phyloP scores from a whole-genome alignment of 2,113 vertebrate genomes.

The Leptosomus discolor region DNA sequence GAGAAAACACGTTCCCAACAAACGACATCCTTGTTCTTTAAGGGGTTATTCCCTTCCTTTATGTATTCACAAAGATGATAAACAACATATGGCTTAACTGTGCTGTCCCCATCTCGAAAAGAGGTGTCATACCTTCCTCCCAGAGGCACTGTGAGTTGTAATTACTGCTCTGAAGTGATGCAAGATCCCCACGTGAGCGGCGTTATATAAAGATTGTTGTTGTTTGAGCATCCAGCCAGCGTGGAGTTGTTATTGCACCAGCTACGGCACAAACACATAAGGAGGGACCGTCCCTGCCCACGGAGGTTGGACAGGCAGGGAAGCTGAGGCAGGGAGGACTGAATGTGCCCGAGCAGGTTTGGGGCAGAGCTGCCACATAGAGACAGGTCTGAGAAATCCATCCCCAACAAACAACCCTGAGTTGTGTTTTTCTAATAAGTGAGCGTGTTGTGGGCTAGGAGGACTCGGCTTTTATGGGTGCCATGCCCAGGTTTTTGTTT shows the following conservation, averaged over 20 bases:
- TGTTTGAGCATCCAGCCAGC: neutral
- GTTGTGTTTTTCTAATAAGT: neutral
- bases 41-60: conserved; percentile 4
- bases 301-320: neutral
- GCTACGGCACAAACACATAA: neutral
- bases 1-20: neutral
- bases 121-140: neutral
- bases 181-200: fast-evolving
- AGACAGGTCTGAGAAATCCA: neutral
- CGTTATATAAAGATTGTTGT: neutral
- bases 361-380: neutral
- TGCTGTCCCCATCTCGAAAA: neutral
- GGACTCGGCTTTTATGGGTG: neutral
- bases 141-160: neutral
- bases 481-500: neutral
- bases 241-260: neutral
- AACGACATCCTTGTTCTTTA: neutral
- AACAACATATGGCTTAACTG: neutral
- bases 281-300: conserved; percentile 20
- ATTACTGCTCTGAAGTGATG: neutral
- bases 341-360: conserved; percentile 54
- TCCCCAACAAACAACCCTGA: neutral
- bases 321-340: conserved; percentile 12
- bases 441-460: neutral
- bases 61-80: neutral